Percentiles rank a stretch among this genome's conserved stretches.
phyloP scores from a whole-genome alignment of 2,888 invertebrate species.

The Lasioglossum vierecki region DNA sequence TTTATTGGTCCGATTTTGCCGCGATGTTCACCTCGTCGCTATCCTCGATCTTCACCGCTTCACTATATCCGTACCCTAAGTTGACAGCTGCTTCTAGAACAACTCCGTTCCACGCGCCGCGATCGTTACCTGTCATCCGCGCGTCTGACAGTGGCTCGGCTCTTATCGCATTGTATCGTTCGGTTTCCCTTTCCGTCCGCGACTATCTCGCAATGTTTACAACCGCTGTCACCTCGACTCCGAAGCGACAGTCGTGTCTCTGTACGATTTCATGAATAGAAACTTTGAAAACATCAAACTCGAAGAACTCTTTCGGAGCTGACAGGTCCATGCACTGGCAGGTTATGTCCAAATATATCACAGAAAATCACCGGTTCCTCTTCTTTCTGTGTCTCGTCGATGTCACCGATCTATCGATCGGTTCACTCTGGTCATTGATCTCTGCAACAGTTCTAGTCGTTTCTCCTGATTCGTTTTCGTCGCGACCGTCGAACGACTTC shows the following conservation, averaged over 20 bases:
- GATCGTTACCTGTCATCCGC: not conserved
- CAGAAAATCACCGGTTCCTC: not conserved
- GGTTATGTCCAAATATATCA: not conserved
- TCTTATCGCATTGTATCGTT: not conserved
- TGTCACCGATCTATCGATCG: too few relatives aligned
- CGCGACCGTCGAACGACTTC: too few relatives aligned
- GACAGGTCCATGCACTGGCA: not conserved
- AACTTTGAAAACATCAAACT: not conserved
- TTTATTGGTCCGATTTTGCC: too few relatives aligned
- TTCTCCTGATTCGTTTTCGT: too few relatives aligned
- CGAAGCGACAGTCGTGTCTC: not conserved
- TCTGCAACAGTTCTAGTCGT: too few relatives aligned
- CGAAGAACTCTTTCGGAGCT: not conserved
- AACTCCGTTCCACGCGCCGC: not conserved
- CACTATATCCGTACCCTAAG: too few relatives aligned
- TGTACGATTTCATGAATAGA: not conserved
- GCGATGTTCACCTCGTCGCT: too few relatives aligned
- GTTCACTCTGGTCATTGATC: too few relatives aligned
- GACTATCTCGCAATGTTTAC: not conserved
- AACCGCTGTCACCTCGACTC: not conserved
- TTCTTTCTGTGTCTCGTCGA: too few relatives aligned
- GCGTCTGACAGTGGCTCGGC: not conserved
- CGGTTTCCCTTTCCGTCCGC: not conserved
- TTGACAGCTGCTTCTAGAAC: constrained; percentile 11
- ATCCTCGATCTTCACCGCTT: too few relatives aligned